These are phyloP conservation scores for Calypte anna DNA, from an alignment of 2,113 vertebrate genomes.

Conservation along the genomic window DNA sequence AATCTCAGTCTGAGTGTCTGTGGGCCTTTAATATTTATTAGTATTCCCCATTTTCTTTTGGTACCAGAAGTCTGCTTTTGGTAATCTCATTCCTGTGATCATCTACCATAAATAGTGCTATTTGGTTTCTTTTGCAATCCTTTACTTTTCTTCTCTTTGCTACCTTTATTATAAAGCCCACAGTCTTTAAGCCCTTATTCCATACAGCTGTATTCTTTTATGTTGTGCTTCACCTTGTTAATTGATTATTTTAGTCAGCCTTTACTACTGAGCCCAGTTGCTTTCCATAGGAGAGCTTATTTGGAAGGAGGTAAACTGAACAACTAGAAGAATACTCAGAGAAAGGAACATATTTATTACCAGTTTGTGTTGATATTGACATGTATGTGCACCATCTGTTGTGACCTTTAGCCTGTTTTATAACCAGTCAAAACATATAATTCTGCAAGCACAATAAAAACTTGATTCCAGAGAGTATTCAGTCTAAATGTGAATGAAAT, in stretches of 20 bases:
- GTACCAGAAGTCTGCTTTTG: not conserved
- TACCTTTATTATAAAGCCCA: not conserved
- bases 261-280: not conserved
- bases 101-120: not conserved
- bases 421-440: not conserved
- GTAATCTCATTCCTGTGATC: not conserved
- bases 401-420: conserved; percentile 4
- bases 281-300: not conserved
- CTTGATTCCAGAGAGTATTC: not conserved
- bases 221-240: not conserved
- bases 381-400: not conserved
- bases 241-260: not conserved
- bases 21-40: not conserved
- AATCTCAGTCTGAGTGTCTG: not conserved
- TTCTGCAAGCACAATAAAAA: not conserved
- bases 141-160: not conserved
- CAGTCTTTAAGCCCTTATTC: not conserved
- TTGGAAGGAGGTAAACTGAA: not conserved
- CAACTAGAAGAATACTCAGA: not conserved
- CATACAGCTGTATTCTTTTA: not conserved
- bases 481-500: not conserved
- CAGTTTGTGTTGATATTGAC: not conserved
- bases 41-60: not conserved
- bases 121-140: not conserved
- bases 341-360: not conserved